A percentile compares a stretch with the other conserved stretches of the same genome.
Evolutionary conservation across 2,113 vertebrate genomes (phyloP).

Genomic region (Bambusicola thoracicus): DNA sequence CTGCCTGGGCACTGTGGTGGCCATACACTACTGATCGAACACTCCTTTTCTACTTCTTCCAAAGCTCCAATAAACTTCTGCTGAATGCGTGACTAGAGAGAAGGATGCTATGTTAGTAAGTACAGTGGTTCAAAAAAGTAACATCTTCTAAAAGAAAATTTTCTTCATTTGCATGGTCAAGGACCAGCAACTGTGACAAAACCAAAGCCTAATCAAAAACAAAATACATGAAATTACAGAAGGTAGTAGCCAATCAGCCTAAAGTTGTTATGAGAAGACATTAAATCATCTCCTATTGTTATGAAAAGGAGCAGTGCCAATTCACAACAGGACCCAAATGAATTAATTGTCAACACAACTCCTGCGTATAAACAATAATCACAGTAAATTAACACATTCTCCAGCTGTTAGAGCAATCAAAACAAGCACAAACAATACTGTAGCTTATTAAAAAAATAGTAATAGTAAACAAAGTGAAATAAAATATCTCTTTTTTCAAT

Average conservation of each 20-base stretch:
- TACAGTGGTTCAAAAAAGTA: neutral
- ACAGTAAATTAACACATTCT: neutral
- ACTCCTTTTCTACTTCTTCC: neutral
- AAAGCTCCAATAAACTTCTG: neutral
- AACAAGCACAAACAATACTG: neutral
- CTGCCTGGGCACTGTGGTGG: neutral
- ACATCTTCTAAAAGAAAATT: neutral
- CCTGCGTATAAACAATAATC: neutral
- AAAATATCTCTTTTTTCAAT: neutral
- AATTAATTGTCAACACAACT: neutral
- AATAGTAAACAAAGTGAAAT: neutral
- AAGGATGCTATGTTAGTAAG: neutral
- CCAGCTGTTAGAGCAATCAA: neutral
- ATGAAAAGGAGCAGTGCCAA: neutral
- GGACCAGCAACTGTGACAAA: neutral
- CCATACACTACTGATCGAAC: rapidly evolving
- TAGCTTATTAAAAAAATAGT: neutral
- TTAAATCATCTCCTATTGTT: neutral
- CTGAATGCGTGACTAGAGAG: neutral
- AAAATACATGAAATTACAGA: neutral
- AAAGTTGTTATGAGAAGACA: neutral
- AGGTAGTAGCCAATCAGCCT: neutral
- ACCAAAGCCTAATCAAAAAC: neutral
- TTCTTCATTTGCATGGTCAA: neutral
- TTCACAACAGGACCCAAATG: neutral